A percentile compares a stretch with the other conserved stretches of the same genome.
These are phyloP conservation scores for Neopipo cinnamomea DNA, from an alignment of 2,113 vertebrate genomes.

Conservation along the genomic window DNA sequence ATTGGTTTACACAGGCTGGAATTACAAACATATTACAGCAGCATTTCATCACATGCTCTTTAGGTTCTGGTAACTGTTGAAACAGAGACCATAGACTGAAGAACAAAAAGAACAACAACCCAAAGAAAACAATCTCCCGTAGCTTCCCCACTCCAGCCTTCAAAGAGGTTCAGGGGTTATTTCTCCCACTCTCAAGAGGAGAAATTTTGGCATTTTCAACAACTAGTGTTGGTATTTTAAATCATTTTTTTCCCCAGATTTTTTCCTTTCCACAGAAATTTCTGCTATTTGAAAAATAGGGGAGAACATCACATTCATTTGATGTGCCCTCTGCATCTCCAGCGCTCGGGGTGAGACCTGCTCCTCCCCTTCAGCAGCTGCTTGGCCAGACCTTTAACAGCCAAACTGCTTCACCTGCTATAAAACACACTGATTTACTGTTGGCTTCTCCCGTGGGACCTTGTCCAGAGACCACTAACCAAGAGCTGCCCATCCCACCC, in stretches of 20 bases:
- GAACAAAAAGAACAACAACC: constrained; percentile 12
- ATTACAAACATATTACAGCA: constrained; percentile 59
- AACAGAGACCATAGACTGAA: constrained; percentile 23
- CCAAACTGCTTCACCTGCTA: neutral
- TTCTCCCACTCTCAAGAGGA: neutral
- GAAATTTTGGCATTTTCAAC: neutral
- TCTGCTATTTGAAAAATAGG: neutral
- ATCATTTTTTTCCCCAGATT: neutral
- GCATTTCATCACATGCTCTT: constrained; percentile 53
- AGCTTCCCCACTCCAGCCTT: neutral
- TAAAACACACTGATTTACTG: neutral
- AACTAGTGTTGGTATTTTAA: neutral
- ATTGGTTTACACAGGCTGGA: constrained; percentile 71
- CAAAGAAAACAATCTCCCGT: constrained; percentile 51
- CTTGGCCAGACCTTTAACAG: neutral
- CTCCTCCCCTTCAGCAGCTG: neutral
- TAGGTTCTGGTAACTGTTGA: constrained; percentile 40
- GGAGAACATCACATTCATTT: neutral
- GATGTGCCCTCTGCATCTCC: neutral
- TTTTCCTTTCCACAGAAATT: neutral
- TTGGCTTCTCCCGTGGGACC: neutral
- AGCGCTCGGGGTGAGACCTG: neutral
- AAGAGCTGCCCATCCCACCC: neutral
- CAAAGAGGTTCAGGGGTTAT: neutral
- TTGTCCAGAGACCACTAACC: neutral